Evolutionary conservation across 2,113 vertebrate species (phyloP), one percentile per base, ranked within the genome.

Genomic region (Albula glossodonta): DNA sequence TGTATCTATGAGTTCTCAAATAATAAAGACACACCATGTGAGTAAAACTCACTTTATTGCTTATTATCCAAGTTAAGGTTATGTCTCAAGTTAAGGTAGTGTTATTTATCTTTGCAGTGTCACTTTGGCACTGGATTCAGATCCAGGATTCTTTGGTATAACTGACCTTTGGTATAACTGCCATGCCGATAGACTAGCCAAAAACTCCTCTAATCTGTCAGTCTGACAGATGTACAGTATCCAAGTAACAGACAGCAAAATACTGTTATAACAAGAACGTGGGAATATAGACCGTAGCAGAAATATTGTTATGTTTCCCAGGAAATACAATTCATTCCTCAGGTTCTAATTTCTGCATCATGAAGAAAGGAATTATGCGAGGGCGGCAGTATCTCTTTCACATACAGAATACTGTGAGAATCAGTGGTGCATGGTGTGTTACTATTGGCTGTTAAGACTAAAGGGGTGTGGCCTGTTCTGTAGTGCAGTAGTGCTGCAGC

Each of bases 321-420:
- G 81, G 56, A 87, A 91, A 90, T 88, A 84, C 83, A 83, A 84
- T 78, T 83, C 12, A 86, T 88, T 89, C 85, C 63, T 77, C 3
- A 81, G 82, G 81, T 52, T 88, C n/a, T 87, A 82, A 87, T 83
- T 87, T 53, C 83, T 89, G 51, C 50, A 83, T 50, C 56, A 63
- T 22, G 77, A 66, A 60, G 89, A 88, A 77, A 88, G 86, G 83
- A 90, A 89, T 86, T 48, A 70, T 80, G 51, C 2, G 85, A 78
- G 11, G 60, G 52, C 66, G 41, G 84, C n/a, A 31, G 80, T 78
- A 84, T 87, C 85, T 84, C 53, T 87, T 88, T 25, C 57, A 49
- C 81, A 51, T 83, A 57, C 82, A 85, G 85, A 84, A 56, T 8
- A 74, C 70, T 85, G 70, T 84, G 77, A 89, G 56, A 87, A 82